Evolutionary conservation across 2,888 invertebrate species (phyloP).

Genomic region (Tiliacea citrago): DNA sequence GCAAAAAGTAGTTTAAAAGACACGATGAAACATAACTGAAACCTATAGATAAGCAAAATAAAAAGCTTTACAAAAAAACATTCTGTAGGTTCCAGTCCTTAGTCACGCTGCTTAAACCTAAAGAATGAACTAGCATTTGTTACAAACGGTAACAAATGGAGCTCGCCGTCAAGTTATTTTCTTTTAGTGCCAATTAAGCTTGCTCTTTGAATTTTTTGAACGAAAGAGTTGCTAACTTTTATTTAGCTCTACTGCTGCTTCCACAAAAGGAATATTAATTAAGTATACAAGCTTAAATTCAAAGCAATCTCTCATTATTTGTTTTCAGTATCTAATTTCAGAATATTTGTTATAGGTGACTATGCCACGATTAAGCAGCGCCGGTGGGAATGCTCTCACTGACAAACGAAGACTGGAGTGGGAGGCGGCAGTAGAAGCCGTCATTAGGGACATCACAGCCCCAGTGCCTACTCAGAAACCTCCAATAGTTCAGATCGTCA

Average conservation of each 20-base stretch:
- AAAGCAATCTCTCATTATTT: background rate
- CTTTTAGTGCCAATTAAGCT: slow-evolving; percentile 71
- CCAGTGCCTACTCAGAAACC: slow-evolving; percentile 90
- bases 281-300: slow-evolving; percentile 26
- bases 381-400: slow-evolving; percentile 83
- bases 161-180: slow-evolving; percentile 66
- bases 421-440: slow-evolving; percentile 95
- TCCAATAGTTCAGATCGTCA: slow-evolving; percentile 95
- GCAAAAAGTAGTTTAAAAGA: background rate
- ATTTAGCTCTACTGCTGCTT: slow-evolving; percentile 44
- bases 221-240: slow-evolving; percentile 40
- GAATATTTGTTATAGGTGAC: slow-evolving; percentile 91
- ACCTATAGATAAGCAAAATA: background rate
- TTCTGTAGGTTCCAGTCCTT: background rate
- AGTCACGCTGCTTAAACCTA: background rate
- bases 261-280: slow-evolving; percentile 11
- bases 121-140: slow-evolving; percentile 41
- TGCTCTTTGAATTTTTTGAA: slow-evolving; percentile 54
- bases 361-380: slow-evolving; percentile 92
- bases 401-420: slow-evolving; percentile 92
- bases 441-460: slow-evolving; percentile 93
- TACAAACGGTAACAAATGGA: slow-evolving; percentile 68
- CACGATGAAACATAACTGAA: background rate
- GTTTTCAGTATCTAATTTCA: slow-evolving; percentile 12
- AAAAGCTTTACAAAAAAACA: background rate